Evolutionary conservation across 2,888 invertebrate genomes (phyloP), one percentile per base, ranked within the genome.

Genomic region (Bedellia somnulentella): DNA sequence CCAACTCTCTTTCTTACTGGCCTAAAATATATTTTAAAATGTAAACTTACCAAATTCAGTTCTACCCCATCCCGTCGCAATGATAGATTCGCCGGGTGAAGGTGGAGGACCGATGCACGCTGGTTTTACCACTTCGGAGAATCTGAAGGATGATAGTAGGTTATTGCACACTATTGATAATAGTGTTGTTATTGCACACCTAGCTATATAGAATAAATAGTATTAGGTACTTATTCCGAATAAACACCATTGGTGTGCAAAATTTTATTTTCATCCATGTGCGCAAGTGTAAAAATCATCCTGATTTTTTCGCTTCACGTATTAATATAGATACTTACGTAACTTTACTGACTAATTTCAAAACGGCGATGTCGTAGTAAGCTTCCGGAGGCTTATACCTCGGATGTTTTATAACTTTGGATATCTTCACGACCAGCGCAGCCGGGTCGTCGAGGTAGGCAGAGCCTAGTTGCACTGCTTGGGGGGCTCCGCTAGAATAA

Each of bases 61-160:
- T 11, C 28, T 21, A 3, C 38, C 39, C 41, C 41, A 41, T 4
- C 41, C 41, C 9, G 38, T 37, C 13, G 39, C 39, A 6, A 36
- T 35, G 2, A 33, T 33, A 0, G 55, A 46, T 0, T 47, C 37
- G 0, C 57, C 57, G 0, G 52, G 49, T 0, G 47, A 36, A 0
- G 73, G 73, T 0, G 70, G 55, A 0, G 44, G 47, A 0, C 73
- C 73, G 1, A 76, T 40, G 29, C 76, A 76, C 0, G 73, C 71
- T 0, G 76, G 75, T 3, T 52, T 54, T 5, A 75, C 57, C 4
- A 49, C 49, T 18, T 31, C 24, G 5, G 29, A n/a, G 13, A 30
- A 18, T 15, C 32, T 32, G 4, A 16, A n/a, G 4, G 34, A 29
- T 11, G 31, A 17, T n/a, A n/a, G n/a, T 8, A 26, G 24, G 3